These are phyloP conservation scores for Tetheella fluctuosa DNA, from an alignment of 2,888 invertebrate genomes.

Conservation along the genomic window DNA sequence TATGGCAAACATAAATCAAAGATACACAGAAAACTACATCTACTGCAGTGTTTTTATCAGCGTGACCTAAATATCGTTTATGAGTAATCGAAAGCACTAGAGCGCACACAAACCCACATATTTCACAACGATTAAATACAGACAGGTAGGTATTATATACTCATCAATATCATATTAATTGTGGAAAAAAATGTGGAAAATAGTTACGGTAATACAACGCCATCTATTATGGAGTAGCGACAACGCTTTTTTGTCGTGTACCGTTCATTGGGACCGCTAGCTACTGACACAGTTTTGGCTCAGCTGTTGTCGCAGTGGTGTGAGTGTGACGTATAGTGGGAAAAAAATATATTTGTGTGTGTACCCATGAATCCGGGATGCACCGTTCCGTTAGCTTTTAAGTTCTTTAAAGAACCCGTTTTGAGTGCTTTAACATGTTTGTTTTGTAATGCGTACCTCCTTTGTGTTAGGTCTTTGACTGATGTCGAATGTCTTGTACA, in stretches of 20 bases:
- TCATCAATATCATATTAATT: constrained; percentile 7
- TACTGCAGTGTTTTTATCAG: constrained; percentile 38
- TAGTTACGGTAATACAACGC: constrained; percentile 43
- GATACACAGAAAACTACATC: constrained; percentile 24
- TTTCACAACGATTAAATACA: constrained; percentile 18
- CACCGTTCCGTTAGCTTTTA: constrained; percentile 59
- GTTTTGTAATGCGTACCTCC: constrained; percentile 26
- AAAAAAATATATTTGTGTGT: constrained; percentile 50
- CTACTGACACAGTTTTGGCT: constrained; percentile 76
- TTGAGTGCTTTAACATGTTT: constrained; percentile 44
- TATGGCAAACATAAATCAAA: constrained; percentile 26
- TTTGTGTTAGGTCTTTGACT: constrained; percentile 44
- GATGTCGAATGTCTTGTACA: constrained; percentile 13
- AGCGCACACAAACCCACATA: constrained; percentile 30
- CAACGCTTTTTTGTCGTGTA: constrained; percentile 51
- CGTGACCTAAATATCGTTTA: constrained; percentile 42
- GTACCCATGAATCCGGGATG: constrained; percentile 67
- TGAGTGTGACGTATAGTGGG: constrained; percentile 51
- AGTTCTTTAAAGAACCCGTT: constrained; percentile 49
- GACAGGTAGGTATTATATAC: constrained; percentile 12
- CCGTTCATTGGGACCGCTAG: constrained; percentile 70
- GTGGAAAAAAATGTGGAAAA: neutral
- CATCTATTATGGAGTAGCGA: constrained; percentile 70
- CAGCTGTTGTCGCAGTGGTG: constrained; percentile 67
- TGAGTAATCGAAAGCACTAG: constrained; percentile 37